Base-by-base conservation (phyloP, 1,140 invertebrate genomes). In the Cotesia vestalis region DNA sequence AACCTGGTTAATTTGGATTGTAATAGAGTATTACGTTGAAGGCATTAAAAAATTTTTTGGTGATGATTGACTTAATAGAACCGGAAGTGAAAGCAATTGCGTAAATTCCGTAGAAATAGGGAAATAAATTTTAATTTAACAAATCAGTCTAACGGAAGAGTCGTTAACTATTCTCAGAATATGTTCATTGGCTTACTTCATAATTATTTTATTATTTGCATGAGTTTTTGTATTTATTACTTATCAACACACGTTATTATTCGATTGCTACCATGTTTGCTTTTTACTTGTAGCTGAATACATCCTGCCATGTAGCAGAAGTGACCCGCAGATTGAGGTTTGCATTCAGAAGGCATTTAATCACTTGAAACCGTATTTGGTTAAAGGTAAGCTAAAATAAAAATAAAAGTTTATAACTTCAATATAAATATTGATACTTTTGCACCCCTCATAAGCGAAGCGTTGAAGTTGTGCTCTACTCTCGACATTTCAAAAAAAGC, bases 321-420 rank as follows among this genome's bases (percentile, higher is more conserved):
- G 86, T 36, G 92, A 93, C 81, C 90, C 91, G 1, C 82, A 90
- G 46, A 77, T 94, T 61, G 92, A 94, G 77, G 74, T 77, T 2
- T 94, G 92, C 78, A 90, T 94, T 74, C 89, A 89, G 79, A 87
- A 86, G 62, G 89, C 91, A 0, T 92, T 94, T 83, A 92, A 92
- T 76, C 92, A 93, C 80, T 83, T 94, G 1, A 88, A 90, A 69
- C 90, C 92, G 2, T 94, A 93, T 79, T 84, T 94, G 40, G 84
- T 90, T 3, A 84, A 87, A 77, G 88, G 88, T 89, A 76, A 82
- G 80, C 73, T 72, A 73, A 73, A 69, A 20, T 34, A 68, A 71
- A 71, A 36, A 34, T 52, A 38, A 9, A 34, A 9, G 61, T 59
- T 0, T 27, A 40, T 11, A 34, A 61, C 71, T 69, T 46, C 8